phyloP scores from a whole-genome alignment of 2,113 vertebrate species.

The Hippocampus mohnikei region DNA sequence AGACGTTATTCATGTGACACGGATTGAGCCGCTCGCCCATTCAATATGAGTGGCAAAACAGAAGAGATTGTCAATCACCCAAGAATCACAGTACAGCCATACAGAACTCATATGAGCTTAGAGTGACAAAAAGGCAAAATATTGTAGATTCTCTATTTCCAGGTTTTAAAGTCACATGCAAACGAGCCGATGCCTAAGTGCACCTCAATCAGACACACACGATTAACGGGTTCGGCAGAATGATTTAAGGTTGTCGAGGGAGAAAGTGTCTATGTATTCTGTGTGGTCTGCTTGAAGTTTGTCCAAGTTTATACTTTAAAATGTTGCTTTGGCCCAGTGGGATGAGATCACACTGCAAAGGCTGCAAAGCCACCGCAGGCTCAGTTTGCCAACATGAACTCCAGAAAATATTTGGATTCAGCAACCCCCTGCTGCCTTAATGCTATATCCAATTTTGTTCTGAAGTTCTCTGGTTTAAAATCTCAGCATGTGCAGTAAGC shows the following conservation, averaged over 20 bases:
- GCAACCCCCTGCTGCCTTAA: slow-evolving; percentile 32
- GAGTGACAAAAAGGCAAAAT: slow-evolving; percentile 39
- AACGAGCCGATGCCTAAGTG: not conserved
- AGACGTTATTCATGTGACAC: slow-evolving; percentile 32
- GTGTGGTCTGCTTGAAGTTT: slow-evolving; percentile 25
- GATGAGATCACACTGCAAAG: slow-evolving; percentile 25
- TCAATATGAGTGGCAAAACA: slow-evolving; percentile 48
- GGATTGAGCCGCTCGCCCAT: slow-evolving; percentile 39
- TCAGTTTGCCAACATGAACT: slow-evolving; percentile 35
- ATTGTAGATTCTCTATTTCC: slow-evolving; percentile 4
- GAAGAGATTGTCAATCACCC: slow-evolving; percentile 60
- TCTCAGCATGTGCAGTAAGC: not conserved
- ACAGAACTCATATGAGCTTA: slow-evolving; percentile 29
- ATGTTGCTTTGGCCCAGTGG: slow-evolving; percentile 26
- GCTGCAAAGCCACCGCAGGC: slow-evolving; percentile 28
- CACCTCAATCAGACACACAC: not conserved
- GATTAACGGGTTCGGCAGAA: slow-evolving; percentile 1
- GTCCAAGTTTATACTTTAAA: slow-evolving; percentile 28
- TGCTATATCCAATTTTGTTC: slow-evolving; percentile 15
- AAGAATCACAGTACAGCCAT: slow-evolving; percentile 39
- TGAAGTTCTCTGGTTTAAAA: slow-evolving; percentile 10
- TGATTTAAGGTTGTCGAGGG: slow-evolving; percentile 7
- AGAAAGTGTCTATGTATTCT: slow-evolving; percentile 19
- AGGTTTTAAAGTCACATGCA: slow-evolving; percentile 24
- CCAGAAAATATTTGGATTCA: slow-evolving; percentile 42